Conservation (phyloP, 2,113 vertebrate species). For the Albula glossodonta region DNA sequence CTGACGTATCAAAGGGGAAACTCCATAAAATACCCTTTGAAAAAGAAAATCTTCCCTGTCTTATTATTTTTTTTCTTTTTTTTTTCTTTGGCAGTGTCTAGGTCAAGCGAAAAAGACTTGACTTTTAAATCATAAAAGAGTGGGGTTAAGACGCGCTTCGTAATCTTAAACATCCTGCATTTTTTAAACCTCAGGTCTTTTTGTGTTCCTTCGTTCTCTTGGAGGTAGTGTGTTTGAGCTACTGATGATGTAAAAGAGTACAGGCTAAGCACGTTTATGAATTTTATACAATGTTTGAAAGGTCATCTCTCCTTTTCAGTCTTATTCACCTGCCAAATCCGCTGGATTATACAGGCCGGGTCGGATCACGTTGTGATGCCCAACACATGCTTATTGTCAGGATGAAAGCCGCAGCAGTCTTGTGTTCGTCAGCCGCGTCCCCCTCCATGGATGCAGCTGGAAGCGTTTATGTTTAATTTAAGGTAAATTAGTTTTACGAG, state of each 20-base stretch:
- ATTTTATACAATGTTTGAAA: slow-evolving; percentile 4
- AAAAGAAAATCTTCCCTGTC: slow-evolving; percentile 1
- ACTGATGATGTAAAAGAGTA: not conserved
- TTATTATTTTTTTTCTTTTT: not conserved
- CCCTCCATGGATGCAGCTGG: slow-evolving; percentile 66
- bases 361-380: slow-evolving; percentile 51
- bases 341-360: slow-evolving; percentile 25
- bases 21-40: slow-evolving; percentile 1
- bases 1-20: not conserved
- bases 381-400: slow-evolving; percentile 51
- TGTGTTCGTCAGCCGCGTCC: slow-evolving; percentile 67
- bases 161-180: not conserved
- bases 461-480: slow-evolving; percentile 76
- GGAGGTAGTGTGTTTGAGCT: not conserved
- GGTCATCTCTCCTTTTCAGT: not conserved
- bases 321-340: slow-evolving; percentile 17
- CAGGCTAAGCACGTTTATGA: not conserved
- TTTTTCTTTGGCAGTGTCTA: not conserved
- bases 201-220: not conserved
- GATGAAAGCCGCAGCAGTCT: slow-evolving; percentile 65
- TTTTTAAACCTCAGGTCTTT: not conserved
- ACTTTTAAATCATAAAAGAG: not conserved
- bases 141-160: not conserved
- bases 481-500: slow-evolving; percentile 72
- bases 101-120: not conserved